Percentiles rank a stretch among this genome's conserved stretches.
Conservation (phyloP, 2,113 vertebrate species). For the Pagrus major region DNA sequence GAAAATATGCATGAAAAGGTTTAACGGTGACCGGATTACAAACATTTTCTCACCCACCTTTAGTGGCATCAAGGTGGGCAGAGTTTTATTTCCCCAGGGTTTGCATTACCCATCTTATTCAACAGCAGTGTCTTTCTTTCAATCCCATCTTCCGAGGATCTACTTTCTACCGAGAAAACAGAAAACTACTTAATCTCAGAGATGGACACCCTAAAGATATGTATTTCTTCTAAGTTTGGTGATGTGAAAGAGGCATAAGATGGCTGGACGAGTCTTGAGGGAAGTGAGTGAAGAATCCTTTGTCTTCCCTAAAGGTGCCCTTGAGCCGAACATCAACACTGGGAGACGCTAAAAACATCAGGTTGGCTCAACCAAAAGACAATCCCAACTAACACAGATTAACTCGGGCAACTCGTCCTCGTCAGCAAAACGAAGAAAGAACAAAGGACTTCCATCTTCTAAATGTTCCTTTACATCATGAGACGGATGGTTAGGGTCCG, state of each 20-base stretch:
- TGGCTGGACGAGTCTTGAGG: background rate
- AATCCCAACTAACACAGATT: background rate
- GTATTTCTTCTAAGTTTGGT: background rate
- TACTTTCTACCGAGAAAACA: too few species aligned
- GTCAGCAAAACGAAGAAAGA: conserved; percentile 14
- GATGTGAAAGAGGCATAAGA: background rate
- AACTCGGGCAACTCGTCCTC: conserved; percentile 24
- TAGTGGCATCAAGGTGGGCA: background rate
- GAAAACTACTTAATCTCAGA: background rate
- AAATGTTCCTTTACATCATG: conserved; percentile 42
- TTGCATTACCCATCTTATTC: background rate
- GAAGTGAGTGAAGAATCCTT: conserved; percentile 13
- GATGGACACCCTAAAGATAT: background rate
- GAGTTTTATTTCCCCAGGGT: background rate
- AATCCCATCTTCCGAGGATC: too few species aligned
- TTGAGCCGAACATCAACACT: conserved; percentile 24
- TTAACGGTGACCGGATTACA: background rate
- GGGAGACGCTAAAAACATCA: background rate
- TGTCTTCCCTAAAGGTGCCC: conserved; percentile 35
- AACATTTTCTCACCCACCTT: background rate
- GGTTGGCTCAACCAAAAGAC: background rate
- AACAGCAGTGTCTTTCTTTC: background rate
- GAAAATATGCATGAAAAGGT: background rate
- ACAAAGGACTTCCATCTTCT: conserved; percentile 55
- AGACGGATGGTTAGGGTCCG: conserved; percentile 57